Conservation (phyloP, 1,140 invertebrate genomes). For the Sitophilus oryzae region DNA sequence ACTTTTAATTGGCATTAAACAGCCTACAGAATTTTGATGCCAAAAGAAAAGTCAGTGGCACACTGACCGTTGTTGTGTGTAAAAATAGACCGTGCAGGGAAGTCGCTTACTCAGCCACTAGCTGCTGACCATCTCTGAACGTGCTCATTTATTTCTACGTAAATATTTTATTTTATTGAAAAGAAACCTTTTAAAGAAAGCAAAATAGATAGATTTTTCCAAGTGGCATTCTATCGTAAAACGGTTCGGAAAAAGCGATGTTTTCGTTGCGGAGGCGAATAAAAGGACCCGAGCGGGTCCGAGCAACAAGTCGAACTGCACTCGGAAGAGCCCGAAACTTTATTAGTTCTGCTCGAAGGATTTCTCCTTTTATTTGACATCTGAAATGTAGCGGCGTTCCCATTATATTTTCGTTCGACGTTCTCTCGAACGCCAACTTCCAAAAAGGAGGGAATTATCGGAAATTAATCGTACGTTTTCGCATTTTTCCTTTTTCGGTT, state of each 20-base stretch:
- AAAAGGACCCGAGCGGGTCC: background rate
- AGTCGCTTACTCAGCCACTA: too few relatives aligned
- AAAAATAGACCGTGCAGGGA: too few relatives aligned
- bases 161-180: too few relatives aligned
- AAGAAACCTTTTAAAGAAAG: too few relatives aligned
- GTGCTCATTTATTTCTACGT: too few relatives aligned
- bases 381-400: background rate
- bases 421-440: background rate
- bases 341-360: constrained; percentile 9
- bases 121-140: too few relatives aligned
- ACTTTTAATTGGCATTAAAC: too few relatives aligned
- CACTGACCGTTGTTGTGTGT: too few relatives aligned
- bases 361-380: constrained; percentile 10
- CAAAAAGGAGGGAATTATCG: background rate
- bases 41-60: too few relatives aligned
- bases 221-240: too few relatives aligned
- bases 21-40: too few relatives aligned
- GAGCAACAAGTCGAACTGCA: constrained; percentile 4
- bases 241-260: background rate
- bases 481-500: too few relatives aligned
- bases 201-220: background rate
- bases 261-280: background rate
- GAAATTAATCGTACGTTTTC: background rate
- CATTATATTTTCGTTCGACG: background rate
- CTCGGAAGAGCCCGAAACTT: constrained; percentile 1